Conservation (phyloP, 1,140 invertebrate genomes). For the Neoseiulus cucumeris region DNA sequence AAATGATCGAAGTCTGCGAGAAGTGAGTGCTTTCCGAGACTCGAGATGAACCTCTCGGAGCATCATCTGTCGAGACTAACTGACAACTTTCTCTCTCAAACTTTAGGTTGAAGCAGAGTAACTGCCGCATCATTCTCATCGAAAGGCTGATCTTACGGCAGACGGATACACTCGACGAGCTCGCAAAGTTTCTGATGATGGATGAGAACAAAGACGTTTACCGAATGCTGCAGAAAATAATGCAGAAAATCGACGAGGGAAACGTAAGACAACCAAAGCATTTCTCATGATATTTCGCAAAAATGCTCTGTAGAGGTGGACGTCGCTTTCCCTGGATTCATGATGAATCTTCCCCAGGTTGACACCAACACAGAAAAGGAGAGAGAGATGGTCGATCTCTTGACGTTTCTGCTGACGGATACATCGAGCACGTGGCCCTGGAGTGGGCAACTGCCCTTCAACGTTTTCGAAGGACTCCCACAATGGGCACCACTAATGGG, state of each 20-base stretch:
- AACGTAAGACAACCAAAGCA: too few relatives aligned
- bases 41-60: too few relatives aligned
- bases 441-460: neutral
- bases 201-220: neutral
- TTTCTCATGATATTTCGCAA: too few relatives aligned
- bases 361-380: neutral
- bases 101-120: neutral
- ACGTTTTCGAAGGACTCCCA: neutral
- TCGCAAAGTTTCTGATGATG: neutral
- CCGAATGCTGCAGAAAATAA: conserved; percentile 1
- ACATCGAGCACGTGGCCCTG: neutral
- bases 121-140: neutral
- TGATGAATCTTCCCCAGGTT: neutral
- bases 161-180: neutral
- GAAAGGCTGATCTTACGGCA: neutral
- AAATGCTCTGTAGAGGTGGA: too few relatives aligned
- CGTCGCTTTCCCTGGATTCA: too few relatives aligned
- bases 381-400: neutral
- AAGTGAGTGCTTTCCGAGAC: neutral
- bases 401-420: neutral
- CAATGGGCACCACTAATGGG: neutral
- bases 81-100: neutral
- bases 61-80: too few relatives aligned
- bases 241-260: conserved; percentile 1
- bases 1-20: conserved; percentile 4